These are phyloP conservation scores for Prenolepis imparis DNA, from an alignment of 2,888 invertebrate species.

Conservation along the genomic window DNA sequence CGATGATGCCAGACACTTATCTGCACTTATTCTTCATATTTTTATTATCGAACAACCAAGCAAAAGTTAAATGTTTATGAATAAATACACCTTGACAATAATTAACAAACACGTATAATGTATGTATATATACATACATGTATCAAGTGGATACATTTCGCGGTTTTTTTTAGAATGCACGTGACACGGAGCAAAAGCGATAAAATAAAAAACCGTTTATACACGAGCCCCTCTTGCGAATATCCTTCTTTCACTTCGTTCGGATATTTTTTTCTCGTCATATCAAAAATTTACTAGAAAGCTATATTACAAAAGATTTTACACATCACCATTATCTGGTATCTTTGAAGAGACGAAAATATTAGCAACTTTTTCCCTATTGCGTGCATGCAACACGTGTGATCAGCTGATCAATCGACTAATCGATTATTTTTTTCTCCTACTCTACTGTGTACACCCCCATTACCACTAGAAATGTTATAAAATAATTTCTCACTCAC, in stretches of 20 bases:
- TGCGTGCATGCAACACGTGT: not conserved
- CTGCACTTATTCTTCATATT: not conserved
- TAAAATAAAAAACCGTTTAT: slow-evolving; percentile 75
- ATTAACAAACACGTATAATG: slow-evolving; percentile 70
- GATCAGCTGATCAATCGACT: not conserved
- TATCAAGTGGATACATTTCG: slow-evolving; percentile 41
- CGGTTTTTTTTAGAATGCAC: slow-evolving; percentile 43
- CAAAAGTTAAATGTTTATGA: not conserved
- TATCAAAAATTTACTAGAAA: slow-evolving; percentile 13
- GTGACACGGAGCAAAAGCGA: slow-evolving; percentile 58
- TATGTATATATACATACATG: too few relatives aligned
- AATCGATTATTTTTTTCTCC: not conserved
- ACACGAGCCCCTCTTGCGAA: slow-evolving; percentile 52
- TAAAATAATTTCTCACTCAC: too few relatives aligned
- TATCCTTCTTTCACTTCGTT: slow-evolving; percentile 17
- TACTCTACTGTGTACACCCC: not conserved
- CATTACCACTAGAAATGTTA: too few relatives aligned
- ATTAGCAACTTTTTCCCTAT: not conserved
- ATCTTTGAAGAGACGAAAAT: not conserved
- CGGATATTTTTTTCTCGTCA: slow-evolving; percentile 23
- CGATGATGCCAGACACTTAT: not conserved
- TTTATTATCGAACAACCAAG: not conserved
- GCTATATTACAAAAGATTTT: not conserved
- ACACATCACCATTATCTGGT: not conserved
- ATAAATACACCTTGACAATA: slow-evolving; percentile 30